These are phyloP conservation scores for Diarsia dahlii DNA, from an alignment of 2,888 invertebrate genomes.

Conservation along the genomic window DNA sequence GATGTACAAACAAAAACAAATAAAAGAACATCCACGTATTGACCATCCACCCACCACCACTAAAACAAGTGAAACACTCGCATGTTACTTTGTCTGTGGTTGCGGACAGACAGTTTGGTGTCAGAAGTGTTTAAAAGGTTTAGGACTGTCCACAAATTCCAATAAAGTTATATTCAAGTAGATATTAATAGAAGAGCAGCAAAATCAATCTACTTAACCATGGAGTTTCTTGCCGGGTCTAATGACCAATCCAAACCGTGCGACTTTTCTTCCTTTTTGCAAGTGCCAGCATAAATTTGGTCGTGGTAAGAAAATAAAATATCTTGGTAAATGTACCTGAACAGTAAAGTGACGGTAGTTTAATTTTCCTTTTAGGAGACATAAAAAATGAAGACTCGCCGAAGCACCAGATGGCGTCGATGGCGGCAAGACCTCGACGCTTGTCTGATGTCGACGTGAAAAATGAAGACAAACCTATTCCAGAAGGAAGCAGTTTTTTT, in stretches of 20 bases:
- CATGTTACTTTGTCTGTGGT: not conserved
- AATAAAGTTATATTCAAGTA: not conserved
- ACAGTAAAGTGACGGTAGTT: not conserved
- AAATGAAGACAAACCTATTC: conserved; percentile 96
- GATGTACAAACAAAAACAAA: not conserved
- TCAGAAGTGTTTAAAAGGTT: not conserved
- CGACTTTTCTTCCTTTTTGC: not conserved
- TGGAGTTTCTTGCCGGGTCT: too few relatives aligned
- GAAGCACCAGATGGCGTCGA: conserved; percentile 75
- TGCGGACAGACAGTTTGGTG: not conserved
- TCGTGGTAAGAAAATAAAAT: not conserved
- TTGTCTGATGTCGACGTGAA: conserved; percentile 95
- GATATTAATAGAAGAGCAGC: not conserved
- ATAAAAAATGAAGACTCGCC: conserved; percentile 81
- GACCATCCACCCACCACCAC: too few relatives aligned
- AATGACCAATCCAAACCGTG: too few relatives aligned
- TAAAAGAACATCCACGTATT: not conserved
- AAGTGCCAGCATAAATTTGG: not conserved
- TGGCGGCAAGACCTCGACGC: conserved; percentile 94
- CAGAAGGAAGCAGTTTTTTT: conserved; percentile 97
- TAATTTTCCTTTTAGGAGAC: conserved; percentile 74
- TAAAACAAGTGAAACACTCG: not conserved
- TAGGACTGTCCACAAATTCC: not conserved
- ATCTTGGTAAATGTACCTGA: not conserved
- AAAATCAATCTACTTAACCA: not conserved